Conservation (phyloP, 2,113 vertebrate genomes). For the Thunnus thynnus region DNA sequence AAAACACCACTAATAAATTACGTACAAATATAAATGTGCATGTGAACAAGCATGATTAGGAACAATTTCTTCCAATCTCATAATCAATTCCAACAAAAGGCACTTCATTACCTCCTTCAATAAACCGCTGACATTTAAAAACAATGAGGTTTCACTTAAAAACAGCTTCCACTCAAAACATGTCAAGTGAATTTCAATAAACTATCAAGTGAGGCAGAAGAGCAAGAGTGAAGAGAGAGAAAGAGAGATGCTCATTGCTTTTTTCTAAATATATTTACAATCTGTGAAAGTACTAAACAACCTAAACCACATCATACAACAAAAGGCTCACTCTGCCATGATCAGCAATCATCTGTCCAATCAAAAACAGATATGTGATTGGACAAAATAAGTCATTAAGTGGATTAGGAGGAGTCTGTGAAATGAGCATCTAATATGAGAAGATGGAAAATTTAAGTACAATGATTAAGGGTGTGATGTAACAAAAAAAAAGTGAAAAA, state of each 20-base stretch:
- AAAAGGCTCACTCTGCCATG: constrained; percentile 44
- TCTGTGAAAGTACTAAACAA: constrained; percentile 48
- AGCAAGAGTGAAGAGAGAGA: constrained; percentile 27
- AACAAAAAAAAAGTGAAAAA: constrained; percentile 36
- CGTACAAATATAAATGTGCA: constrained; percentile 36
- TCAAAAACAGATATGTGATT: constrained; percentile 13
- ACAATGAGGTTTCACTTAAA: constrained; percentile 42
- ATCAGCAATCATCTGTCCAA: constrained; percentile 75
- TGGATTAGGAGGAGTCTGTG: constrained; percentile 11
- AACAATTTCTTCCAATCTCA: constrained; percentile 21
- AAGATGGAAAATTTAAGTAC: constrained; percentile 28
- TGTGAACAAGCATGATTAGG: constrained; percentile 37
- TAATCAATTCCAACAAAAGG: constrained; percentile 61
- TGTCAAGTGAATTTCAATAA: constrained; percentile 44
- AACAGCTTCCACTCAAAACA: constrained; percentile 45
- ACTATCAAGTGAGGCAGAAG: constrained; percentile 34
- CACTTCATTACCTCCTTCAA: constrained; percentile 64
- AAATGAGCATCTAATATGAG: constrained; percentile 5
- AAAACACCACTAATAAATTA: constrained; percentile 31
- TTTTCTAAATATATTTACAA: constrained; percentile 65
- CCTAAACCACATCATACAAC: constrained; percentile 32
- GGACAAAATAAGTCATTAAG: constrained; percentile 35
- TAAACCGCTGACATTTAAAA: constrained; percentile 35
- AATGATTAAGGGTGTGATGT: constrained; percentile 33
- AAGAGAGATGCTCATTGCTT: constrained; percentile 43